A percentile compares a stretch with the other conserved stretches of the same genome.
phyloP scores from a whole-genome alignment of 2,888 invertebrate genomes.

The Tipula helvola region DNA sequence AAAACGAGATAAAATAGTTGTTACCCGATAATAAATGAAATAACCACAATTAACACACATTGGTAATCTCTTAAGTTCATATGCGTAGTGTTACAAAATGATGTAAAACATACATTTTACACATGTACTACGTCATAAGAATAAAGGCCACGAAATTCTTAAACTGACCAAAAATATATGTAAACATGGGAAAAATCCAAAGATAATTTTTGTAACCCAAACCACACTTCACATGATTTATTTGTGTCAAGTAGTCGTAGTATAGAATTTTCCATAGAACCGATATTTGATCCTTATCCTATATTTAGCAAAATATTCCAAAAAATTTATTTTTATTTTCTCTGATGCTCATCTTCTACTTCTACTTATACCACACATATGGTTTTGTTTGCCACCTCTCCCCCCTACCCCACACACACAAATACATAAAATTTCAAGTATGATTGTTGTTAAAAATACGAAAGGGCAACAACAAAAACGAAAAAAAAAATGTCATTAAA shows the following conservation, averaged over 20 bases:
- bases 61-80: no score
- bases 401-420: background rate
- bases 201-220: background rate
- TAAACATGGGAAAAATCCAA: background rate
- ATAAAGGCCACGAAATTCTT: background rate
- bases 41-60: no score
- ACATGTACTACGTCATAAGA: background rate
- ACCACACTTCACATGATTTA: background rate
- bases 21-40: no score
- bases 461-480: background rate
- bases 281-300: background rate
- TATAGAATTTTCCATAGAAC: background rate
- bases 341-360: background rate
- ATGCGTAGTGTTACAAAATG: no score
- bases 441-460: background rate
- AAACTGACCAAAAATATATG: background rate
- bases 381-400: background rate
- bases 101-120: background rate
- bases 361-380: background rate
- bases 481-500: background rate
- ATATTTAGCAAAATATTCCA: background rate
- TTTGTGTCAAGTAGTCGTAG: background rate
- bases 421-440: background rate
- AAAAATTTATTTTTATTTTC: background rate
- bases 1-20: no score